Base-by-base conservation (phyloP, 2,797 vertebrate genomes). In the Acanthurus leucopareius region DNA sequence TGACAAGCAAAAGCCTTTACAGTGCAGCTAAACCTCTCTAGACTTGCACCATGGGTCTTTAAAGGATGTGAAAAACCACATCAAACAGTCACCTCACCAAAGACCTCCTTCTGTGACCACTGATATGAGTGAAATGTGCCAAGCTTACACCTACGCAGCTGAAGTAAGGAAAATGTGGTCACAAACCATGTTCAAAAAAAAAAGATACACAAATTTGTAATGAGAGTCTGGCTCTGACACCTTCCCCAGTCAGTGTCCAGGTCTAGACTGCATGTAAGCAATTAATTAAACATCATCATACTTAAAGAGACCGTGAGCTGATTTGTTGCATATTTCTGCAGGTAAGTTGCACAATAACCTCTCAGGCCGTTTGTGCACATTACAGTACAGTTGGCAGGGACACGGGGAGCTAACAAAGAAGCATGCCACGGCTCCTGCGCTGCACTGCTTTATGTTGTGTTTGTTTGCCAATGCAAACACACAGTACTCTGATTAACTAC, bases 381-480 rank as follows among this genome's bases (percentile, higher is more conserved):
- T 77, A 80, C 60, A 79, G 57, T 64, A 40, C 15, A 85, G 64
- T 56, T 67, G 73, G 62, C 60, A 78, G 75, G 51, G 69, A 76
- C 68, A 73, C 73, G 35, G 71, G 51, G 68, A 69, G 89, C 90
- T 87, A 93, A 94, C 93, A 94, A 94, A 94, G 93, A 92, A 86
- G 84, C 88, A 67, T 81, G 86, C 57, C 63, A 38, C 75, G 58
- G 85, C 80, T 73, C 2, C 80, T 71, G 75, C 61, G 73, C 74
- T 77, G 67, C 85, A 58, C 73, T 74, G 82, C 5, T 52, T 71
- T 51, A 32, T 40, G 48, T 57, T 67, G 62, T 71, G 85, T 73
- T 80, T 69, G 69, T 73, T 82, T 82, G 74, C 22, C 45, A 75
- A 76, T 13, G 44, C 35, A 68, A 60, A 20, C 13, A 59, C 42